phyloP scores from a whole-genome alignment of 2,888 invertebrate species.

The Sisyra terminalis region DNA sequence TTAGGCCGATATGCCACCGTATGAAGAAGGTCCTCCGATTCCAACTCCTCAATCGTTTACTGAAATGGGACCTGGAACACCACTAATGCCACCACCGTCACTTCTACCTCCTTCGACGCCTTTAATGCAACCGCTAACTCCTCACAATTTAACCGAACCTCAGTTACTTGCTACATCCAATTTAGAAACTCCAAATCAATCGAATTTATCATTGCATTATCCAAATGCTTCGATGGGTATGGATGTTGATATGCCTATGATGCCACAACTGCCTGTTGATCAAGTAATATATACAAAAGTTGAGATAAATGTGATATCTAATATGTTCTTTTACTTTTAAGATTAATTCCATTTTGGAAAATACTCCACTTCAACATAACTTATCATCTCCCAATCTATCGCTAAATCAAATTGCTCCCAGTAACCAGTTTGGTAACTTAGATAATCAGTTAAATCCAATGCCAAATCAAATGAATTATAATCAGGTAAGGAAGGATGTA shows the following conservation, averaged over 20 bases:
- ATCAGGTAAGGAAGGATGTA: background rate
- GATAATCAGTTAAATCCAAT: too few species aligned
- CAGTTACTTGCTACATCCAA: conserved; percentile 19
- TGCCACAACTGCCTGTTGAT: conserved; percentile 46
- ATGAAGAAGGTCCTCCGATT: conserved; percentile 19
- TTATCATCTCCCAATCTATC: too few species aligned
- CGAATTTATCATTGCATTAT: conserved; percentile 10
- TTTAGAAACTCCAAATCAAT: conserved; percentile 1
- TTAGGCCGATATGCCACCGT: conserved; percentile 9
- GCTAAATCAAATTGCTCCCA: too few species aligned
- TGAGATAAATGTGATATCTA: too few species aligned
- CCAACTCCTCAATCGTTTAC: conserved; percentile 20
- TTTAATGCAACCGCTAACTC: conserved; percentile 21
- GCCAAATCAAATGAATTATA: too few species aligned
- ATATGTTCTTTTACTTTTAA: too few species aligned
- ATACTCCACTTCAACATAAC: too few species aligned
- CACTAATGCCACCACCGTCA: conserved; percentile 13
- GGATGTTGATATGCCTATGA: conserved; percentile 29
- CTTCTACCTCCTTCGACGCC: conserved; percentile 16
- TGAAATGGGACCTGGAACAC: conserved; percentile 17
- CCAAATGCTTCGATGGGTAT: conserved; percentile 22
- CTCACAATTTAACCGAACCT: conserved; percentile 18
- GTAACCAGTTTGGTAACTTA: too few species aligned
- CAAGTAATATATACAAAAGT: too few species aligned
- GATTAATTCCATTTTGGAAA: too few species aligned